Conservation (phyloP, 2,113 vertebrate species). For the Chamaea fasciata region DNA sequence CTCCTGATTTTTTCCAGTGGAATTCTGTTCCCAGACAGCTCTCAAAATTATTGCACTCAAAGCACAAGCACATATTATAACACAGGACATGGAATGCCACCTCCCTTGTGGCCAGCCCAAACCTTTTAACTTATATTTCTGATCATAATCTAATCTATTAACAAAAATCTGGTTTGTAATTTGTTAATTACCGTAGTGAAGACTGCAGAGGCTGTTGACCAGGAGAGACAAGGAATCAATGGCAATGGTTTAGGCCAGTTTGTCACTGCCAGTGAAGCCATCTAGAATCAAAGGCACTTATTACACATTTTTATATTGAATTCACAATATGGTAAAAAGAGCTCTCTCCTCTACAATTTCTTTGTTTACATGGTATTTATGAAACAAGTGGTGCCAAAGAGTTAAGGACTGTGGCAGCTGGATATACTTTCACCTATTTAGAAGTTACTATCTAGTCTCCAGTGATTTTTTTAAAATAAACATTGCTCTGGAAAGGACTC, state of each 20-base stretch:
- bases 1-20: neutral
- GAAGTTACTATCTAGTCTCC: neutral
- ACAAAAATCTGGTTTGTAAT: neutral
- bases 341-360: neutral
- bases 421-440: neutral
- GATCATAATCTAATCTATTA: neutral
- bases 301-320: neutral
- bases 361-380: neutral
- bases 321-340: neutral
- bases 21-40: neutral
- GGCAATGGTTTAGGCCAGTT: constrained; percentile 98
- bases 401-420: neutral
- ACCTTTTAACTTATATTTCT: neutral
- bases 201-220: constrained; percentile 96
- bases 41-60: neutral
- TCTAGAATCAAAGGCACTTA: constrained; percentile 72
- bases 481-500: neutral
- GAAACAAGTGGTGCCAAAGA: neutral
- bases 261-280: constrained; percentile 95
- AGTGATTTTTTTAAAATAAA: neutral
- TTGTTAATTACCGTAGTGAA: constrained; percentile 89
- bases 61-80: neutral
- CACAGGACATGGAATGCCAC: neutral
- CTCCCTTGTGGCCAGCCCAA: neutral
- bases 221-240: constrained; percentile 92